Base-by-base conservation (phyloP, 2,113 vertebrate species). In the Smithornis capensis region DNA sequence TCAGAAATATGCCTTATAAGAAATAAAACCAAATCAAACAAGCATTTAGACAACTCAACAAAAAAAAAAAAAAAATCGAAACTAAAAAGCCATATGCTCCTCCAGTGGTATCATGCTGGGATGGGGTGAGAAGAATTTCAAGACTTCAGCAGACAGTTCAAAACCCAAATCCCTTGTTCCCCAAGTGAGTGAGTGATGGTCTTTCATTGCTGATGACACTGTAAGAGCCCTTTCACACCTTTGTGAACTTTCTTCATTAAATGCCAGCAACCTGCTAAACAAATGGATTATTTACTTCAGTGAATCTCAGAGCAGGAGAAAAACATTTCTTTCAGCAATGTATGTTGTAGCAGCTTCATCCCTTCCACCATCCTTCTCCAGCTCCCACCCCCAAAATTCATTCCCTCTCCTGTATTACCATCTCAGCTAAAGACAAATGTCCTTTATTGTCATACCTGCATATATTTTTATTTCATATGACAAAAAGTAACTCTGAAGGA, bases 231-330 rank as follows among this genome's bases (percentile, higher is more conserved):
- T 90, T 94, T 93, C 62, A 95, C 63, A 95, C 82, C 75, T 65
- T 40, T 31, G 59, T 92, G 84, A 92, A 76, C 84, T 83, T 91
- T 74, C 37, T 83, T 85, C 87, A 91, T 87, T 85, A 83, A 65
- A 56, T 50, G 27, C 45, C 82, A 90, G 62, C n/a, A 89, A 89
- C 62, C 81, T 63, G 50, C 93, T 85, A 80, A 90, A 44, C 42
- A 91, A 96, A 95, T 44, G 81, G 82, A 89, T 91, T 69, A 87
- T 53, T 70, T 94, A 16, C 82, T 92, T 68, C 65, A 88, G 45
- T 14, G 63, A 83, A n/a, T 69, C 75, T 64, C 59, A 35, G 55
- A 88, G 75, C 18, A 22, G 22, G 7, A 29, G 28, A 81, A 63
- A 82, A 79, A 29, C 64, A 33, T 23, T 73, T 88, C 62, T 73